Conservation (phyloP, 2,797 vertebrate genomes). For the Phoeniculus purpureus region DNA sequence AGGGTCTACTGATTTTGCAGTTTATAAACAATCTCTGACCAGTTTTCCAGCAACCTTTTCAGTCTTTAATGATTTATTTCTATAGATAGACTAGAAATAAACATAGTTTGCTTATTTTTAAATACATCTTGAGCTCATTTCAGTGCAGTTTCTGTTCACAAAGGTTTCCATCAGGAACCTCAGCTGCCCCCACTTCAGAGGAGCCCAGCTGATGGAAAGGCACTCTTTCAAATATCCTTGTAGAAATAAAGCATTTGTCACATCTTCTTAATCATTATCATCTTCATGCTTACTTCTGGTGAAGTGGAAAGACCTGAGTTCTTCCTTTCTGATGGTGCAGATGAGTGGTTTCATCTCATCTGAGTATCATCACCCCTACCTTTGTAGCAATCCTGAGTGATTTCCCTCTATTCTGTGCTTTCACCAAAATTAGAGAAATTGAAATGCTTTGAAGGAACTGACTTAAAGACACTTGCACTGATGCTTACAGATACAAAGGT, state of each 20-base stretch:
- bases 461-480: background rate
- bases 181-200: background rate
- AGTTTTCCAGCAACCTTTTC: background rate
- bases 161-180: background rate
- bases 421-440: constrained; percentile 1
- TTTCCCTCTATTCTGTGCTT: background rate
- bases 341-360: constrained; percentile 10
- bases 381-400: background rate
- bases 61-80: background rate
- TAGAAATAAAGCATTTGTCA: background rate
- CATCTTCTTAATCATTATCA: background rate
- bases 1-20: background rate
- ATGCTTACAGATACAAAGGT: background rate
- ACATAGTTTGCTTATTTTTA: background rate
- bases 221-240: background rate
- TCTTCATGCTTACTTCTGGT: background rate
- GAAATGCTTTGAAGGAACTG: background rate
- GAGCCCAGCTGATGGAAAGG: background rate
- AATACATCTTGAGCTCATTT: background rate
- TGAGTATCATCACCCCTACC: background rate
- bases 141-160: background rate
- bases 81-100: background rate
- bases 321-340: background rate
- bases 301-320: constrained; percentile 39
- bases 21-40: background rate